Evolutionary conservation across 2,888 invertebrate species (phyloP).

Genomic region (Eupithecia pulchellata): DNA sequence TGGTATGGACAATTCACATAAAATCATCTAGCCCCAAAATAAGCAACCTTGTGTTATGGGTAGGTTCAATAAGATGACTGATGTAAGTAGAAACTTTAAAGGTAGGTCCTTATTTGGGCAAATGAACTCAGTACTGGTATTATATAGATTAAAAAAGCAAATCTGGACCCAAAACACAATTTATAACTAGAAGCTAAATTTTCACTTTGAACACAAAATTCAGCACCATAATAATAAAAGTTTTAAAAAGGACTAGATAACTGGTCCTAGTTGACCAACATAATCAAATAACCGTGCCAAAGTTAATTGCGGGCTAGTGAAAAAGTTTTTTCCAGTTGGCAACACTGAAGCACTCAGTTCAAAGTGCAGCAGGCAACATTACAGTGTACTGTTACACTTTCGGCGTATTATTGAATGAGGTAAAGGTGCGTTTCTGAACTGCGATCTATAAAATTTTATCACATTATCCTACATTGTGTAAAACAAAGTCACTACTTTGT

Average conservation of each 20-base stretch:
- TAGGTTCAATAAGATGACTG: neutral
- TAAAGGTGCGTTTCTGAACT: conserved; percentile 25
- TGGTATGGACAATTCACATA: neutral
- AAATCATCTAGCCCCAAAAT: neutral
- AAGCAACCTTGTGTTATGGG: neutral
- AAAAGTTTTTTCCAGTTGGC: conserved; percentile 28
- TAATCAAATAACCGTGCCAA: conserved; percentile 35
- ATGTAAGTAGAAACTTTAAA: too few relatives aligned
- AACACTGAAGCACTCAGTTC: conserved; percentile 34
- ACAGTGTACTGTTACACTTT: conserved; percentile 42
- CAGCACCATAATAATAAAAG: neutral
- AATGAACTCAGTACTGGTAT: neutral
- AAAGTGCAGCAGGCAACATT: conserved; percentile 41
- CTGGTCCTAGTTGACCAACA: conserved; percentile 9
- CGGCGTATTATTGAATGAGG: conserved; percentile 33
- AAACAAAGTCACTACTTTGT: too few relatives aligned
- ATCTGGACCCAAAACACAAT: neutral
- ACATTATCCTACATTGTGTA: too few relatives aligned
- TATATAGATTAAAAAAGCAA: neutral
- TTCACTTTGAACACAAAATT: neutral
- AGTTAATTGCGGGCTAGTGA: conserved; percentile 39
- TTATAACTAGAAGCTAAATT: neutral
- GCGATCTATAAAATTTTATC: conserved; percentile 5
- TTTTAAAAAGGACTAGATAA: neutral
- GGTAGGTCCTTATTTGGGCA: neutral